Conservation (phyloP, 2,888 invertebrate genomes). For the Morpho helenor region DNA sequence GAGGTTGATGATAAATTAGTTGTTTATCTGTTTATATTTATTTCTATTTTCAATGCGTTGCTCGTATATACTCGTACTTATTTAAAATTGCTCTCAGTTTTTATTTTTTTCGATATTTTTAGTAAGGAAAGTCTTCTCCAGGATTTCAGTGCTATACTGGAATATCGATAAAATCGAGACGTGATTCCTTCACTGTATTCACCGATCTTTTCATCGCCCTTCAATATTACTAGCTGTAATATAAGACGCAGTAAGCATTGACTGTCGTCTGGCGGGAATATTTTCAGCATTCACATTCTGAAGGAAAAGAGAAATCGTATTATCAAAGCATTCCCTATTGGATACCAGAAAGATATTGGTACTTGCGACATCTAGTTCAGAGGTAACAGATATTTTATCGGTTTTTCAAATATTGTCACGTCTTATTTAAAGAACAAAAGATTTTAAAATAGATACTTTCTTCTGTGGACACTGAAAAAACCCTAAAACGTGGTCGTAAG, state of each 20-base stretch:
- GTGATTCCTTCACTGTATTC: slow-evolving; percentile 60
- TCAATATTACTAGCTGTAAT: slow-evolving; percentile 37
- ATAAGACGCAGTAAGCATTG: slow-evolving; percentile 53
- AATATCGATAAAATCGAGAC: slow-evolving; percentile 63
- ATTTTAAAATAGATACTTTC: too few species aligned
- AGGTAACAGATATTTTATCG: slow-evolving; percentile 33
- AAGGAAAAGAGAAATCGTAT: slow-evolving; percentile 60
- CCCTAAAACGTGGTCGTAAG: too few species aligned
- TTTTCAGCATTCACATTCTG: slow-evolving; percentile 58
- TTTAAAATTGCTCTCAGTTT: too few species aligned
- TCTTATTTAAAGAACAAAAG: background rate
- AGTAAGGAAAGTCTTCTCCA: slow-evolving; percentile 9
- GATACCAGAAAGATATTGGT: slow-evolving; percentile 40
- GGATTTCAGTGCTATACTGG: slow-evolving; percentile 20
- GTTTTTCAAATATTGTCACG: background rate
- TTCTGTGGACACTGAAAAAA: too few species aligned
- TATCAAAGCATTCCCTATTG: slow-evolving; percentile 53
- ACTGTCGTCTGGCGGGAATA: slow-evolving; percentile 63
- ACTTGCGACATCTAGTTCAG: slow-evolving; percentile 34
- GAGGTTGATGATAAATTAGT: too few species aligned
- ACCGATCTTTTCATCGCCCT: slow-evolving; percentile 63
- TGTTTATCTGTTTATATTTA: too few species aligned
- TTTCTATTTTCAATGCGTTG: too few species aligned
- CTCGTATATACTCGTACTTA: too few species aligned
- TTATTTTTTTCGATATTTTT: background rate